Evolutionary conservation across 2,888 invertebrate genomes (phyloP).

Genomic region (Himalopsyche tibetana): DNA sequence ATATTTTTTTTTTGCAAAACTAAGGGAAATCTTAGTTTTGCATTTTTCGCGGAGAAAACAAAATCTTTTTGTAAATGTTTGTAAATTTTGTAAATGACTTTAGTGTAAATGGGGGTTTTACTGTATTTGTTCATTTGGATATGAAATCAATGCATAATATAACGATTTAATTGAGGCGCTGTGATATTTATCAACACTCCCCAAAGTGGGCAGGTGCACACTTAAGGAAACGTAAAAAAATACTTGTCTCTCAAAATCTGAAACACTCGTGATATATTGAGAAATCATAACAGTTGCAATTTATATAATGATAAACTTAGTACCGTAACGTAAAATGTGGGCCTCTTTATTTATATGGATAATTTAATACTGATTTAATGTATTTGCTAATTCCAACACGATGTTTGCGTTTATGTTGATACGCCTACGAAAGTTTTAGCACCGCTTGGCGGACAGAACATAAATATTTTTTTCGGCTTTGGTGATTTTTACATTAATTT

Average conservation of each 20-base stretch:
- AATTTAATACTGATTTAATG: conserved; percentile 10
- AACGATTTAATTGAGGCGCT: not conserved
- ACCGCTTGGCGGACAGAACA: not conserved
- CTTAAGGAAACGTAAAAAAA: not conserved
- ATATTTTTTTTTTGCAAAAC: no score
- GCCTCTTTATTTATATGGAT: conserved; percentile 16
- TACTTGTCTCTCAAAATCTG: not conserved
- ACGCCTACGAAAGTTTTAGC: conserved; percentile 6
- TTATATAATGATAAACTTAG: conserved; percentile 1
- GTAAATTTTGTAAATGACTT: no score
- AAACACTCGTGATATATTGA: not conserved
- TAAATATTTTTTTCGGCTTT: not conserved
- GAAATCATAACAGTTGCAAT: not conserved
- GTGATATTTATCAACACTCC: not conserved
- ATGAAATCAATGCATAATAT: no score
- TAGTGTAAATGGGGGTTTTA: no score
- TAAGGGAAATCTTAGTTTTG: no score
- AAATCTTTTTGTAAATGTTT: no score
- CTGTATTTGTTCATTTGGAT: no score
- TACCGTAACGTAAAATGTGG: conserved; percentile 2
- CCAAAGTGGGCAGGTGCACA: not conserved
- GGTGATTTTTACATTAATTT: conserved; percentile 22
- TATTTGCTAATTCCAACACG: conserved; percentile 10
- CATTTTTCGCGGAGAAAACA: no score
- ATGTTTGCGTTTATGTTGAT: conserved; percentile 6